A percentile compares a stretch with the other conserved stretches of the same genome.
Evolutionary conservation across 2,113 vertebrate species (phyloP).

Genomic region (Bungarus multicinctus): DNA sequence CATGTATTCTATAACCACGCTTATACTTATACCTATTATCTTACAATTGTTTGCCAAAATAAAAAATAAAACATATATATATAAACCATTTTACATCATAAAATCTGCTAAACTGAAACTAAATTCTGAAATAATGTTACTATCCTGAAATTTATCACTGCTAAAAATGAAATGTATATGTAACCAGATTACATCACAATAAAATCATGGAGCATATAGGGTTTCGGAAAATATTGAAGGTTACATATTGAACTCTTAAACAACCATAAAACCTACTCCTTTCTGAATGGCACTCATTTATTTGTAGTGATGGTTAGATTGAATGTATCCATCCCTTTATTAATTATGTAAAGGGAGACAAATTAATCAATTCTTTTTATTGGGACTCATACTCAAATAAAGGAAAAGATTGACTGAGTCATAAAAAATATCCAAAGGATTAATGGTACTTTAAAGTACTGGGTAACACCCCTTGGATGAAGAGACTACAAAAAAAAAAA

Average conservation of each 20-base stretch:
- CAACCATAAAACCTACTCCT: background rate
- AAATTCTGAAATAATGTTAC: background rate
- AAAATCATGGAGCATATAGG: background rate
- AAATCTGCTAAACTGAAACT: background rate
- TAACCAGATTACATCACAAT: background rate
- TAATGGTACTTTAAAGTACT: constrained; percentile 15
- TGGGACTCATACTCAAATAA: constrained; percentile 5
- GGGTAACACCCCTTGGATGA: background rate
- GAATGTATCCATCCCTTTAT: constrained; percentile 13
- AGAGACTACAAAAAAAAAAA: background rate
- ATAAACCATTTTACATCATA: background rate
- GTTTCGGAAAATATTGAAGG: background rate
- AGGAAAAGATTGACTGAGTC: constrained; percentile 22
- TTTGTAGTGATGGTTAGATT: constrained; percentile 15
- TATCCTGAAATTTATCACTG: background rate
- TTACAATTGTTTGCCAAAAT: too few species aligned
- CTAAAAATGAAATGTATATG: background rate
- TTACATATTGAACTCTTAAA: background rate
- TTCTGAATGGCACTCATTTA: background rate
- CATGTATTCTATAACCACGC: too few species aligned
- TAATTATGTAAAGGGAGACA: background rate
- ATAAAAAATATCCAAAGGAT: background rate
- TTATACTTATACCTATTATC: too few species aligned
- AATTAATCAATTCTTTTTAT: constrained; percentile 34
- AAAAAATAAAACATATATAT: background rate